A percentile compares a stretch with the other conserved stretches of the same genome.
Evolutionary conservation across 92 coral and sea anemone genomes (phyloP).

Genomic region (Epizoanthus ramosus): DNA sequence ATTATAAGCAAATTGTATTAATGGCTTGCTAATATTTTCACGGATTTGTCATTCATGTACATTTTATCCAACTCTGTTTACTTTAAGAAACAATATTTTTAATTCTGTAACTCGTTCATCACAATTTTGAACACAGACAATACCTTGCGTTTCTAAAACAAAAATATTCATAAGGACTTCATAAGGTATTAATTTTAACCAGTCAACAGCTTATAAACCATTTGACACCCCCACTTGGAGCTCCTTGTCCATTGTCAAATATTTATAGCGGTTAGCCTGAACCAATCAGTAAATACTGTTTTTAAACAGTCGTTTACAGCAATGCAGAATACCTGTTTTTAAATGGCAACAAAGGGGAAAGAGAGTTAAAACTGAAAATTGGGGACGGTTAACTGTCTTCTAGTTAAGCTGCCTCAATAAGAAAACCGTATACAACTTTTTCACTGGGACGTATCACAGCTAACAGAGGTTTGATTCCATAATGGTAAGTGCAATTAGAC

Average conservation of each 20-base stretch:
- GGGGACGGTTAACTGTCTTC: background rate
- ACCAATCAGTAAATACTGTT: slow-evolving; percentile 31
- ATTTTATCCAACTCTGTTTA: too few species aligned
- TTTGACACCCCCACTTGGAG: background rate
- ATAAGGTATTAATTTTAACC: slow-evolving; percentile 35
- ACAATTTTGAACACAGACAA: background rate
- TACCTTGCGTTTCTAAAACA: background rate
- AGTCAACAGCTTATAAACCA: slow-evolving; percentile 17
- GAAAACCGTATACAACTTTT: background rate
- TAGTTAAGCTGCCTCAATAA: too few species aligned
- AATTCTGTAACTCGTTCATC: too few species aligned
- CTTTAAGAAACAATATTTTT: too few species aligned
- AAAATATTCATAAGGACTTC: slow-evolving; percentile 15
- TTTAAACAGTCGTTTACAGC: slow-evolving; percentile 1
- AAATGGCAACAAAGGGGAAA: background rate
- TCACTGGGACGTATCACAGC: background rate
- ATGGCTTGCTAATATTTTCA: too few species aligned
- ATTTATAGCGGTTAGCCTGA: background rate
- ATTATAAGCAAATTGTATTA: too few species aligned
- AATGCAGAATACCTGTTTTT: background rate
- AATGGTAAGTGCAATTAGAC: too few species aligned
- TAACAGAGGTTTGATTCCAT: background rate
- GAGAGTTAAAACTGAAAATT: background rate
- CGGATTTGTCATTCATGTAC: too few species aligned
- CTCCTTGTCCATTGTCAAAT: slow-evolving; percentile 26